Base-by-base conservation (phyloP, 2,888 invertebrate genomes). In the Catonia carolina region DNA sequence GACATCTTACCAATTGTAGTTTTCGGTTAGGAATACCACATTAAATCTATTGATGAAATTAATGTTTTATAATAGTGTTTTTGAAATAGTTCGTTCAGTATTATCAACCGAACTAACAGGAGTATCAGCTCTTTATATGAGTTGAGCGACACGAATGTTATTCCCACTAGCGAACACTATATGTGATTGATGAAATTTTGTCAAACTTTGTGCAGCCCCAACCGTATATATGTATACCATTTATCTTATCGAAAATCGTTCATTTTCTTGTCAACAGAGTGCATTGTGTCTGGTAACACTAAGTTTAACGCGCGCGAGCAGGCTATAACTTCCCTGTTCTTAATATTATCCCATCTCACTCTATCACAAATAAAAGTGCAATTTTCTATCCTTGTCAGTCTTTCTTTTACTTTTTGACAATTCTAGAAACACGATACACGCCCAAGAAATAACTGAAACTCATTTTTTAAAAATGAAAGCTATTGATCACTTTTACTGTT, bases 231-330 rank as follows among this genome's bases (percentile, higher is more conserved):
- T 41, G 45, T 47, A 36, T 50, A 56, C 58, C 60, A 58, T 60
- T 58, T 60, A 60, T 60, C 60, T 60, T 60, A 60, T 60, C 60
- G 60, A 45, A 55, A 60, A 60, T 60, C 60, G 60, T 60, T 60
- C 60, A 60, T 60, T 60, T 60, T 56, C 55, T 60, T 58, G 60
- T 60, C 60, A 58, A 55, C 56, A 54, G 31, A 53, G 41, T 53
- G 53, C 45, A 53, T 53, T 53, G 53, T 53, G 53, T 42, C 53
- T 27, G 27, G 27, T 27, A 27, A 27, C 27, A 27, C 5, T 8
- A 8, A 27, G 27, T 27, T 27, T 27, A 27, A 8, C 27, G 27
- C 27, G 27, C 27, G 27, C 27, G 27, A 27, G 27, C 4, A 8
- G 27, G 27, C 5, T 27, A 27, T 27, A 27, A 27, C 27, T 8